Evolutionary conservation across 1,140 invertebrate species (phyloP).

Genomic region (Nebria ingens): DNA sequence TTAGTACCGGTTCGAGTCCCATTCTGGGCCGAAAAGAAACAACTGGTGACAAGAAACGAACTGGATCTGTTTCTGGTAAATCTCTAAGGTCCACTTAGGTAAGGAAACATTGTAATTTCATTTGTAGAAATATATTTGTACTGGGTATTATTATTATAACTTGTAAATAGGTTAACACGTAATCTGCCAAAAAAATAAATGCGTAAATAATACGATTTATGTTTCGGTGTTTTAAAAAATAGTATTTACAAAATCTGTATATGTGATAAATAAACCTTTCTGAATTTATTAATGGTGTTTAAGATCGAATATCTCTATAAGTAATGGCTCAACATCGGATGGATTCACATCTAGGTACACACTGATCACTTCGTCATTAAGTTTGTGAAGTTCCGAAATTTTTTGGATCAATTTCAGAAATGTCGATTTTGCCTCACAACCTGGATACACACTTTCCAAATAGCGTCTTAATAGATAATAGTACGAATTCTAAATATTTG

Average conservation of each 20-base stretch:
- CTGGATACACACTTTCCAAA: constrained; percentile 69
- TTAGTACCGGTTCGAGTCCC: constrained; percentile 65
- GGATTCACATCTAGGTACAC: constrained; percentile 87
- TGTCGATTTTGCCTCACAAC: constrained; percentile 72
- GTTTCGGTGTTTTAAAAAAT: background rate
- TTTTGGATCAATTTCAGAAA: constrained; percentile 83
- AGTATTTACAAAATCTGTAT: background rate
- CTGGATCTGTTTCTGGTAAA: constrained; percentile 17
- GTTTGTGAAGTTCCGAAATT: constrained; percentile 71
- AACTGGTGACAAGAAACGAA: constrained; percentile 29
- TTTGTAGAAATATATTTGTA: constrained; percentile 9
- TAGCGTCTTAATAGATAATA: constrained; percentile 79
- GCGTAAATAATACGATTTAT: background rate
- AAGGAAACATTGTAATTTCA: background rate
- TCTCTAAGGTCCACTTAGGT: constrained; percentile 6
- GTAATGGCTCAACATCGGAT: constrained; percentile 74
- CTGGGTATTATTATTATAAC: background rate
- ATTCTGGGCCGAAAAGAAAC: constrained; percentile 58
- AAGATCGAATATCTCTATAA: constrained; percentile 88
- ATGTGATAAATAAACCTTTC: background rate
- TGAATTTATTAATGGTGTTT: constrained; percentile 40
- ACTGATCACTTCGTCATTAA: constrained; percentile 77
- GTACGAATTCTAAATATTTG: constrained; percentile 66
- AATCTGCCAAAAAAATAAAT: background rate
- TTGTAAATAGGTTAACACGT: background rate